phyloP scores from a whole-genome alignment of 2,113 vertebrate genomes.

The Prochilodus magdalenae region DNA sequence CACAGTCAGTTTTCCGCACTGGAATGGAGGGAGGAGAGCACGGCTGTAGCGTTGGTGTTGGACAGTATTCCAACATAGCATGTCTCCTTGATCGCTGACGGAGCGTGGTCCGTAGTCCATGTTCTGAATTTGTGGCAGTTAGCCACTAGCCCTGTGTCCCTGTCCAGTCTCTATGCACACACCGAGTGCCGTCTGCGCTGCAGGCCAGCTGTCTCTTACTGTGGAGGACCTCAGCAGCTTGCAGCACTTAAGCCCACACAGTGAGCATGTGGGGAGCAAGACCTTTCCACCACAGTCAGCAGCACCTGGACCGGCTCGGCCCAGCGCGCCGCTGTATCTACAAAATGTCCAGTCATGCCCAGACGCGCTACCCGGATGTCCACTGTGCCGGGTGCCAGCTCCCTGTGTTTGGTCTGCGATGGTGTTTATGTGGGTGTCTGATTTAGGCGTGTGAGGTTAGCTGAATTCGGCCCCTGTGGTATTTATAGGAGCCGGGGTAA shows the following conservation, averaged over 20 bases:
- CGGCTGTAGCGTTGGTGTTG: no score
- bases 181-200: background rate
- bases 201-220: background rate
- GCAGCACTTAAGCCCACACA: slow-evolving; percentile 4
- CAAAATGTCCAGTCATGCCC: slow-evolving; percentile 27
- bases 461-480: background rate
- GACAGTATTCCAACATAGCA: no score
- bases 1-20: no score
- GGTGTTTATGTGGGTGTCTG: slow-evolving; percentile 2
- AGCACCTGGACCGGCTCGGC: background rate
- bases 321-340: slow-evolving; percentile 17
- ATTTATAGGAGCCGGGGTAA: background rate
- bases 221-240: background rate
- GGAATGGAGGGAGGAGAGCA: no score
- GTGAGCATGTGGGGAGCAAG: background rate
- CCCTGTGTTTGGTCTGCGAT: slow-evolving; percentile 17
- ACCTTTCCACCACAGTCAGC: slow-evolving; percentile 16
- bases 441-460: slow-evolving; percentile 1
- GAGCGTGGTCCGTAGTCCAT: no score
- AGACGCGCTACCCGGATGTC: background rate
- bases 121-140: background rate
- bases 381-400: background rate
- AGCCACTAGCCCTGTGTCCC: background rate
- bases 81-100: no score
- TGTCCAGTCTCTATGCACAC: background rate